These are phyloP conservation scores for Xyrichtys novacula DNA, from an alignment of 2,797 vertebrate species.

Conservation along the genomic window DNA sequence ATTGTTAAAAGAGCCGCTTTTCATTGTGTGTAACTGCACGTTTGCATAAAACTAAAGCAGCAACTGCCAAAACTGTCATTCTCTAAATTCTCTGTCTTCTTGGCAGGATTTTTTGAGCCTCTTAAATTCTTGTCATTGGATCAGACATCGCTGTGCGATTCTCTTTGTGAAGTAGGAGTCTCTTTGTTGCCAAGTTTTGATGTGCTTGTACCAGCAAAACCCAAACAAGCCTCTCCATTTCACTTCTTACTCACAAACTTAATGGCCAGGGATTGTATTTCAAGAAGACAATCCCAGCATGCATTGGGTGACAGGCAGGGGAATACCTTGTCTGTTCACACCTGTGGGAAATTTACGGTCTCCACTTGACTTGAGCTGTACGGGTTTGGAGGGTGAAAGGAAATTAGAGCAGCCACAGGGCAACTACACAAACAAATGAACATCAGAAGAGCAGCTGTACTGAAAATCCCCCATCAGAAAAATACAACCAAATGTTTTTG, in stretches of 20 bases:
- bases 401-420: constrained; percentile 33
- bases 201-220: neutral
- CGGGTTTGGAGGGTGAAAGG: constrained; percentile 37
- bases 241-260: neutral
- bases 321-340: constrained; percentile 52
- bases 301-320: constrained; percentile 43
- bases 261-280: constrained; percentile 42
- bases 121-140: constrained; percentile 16
- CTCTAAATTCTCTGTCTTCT: constrained; percentile 27
- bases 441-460: constrained; percentile 4
- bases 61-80: constrained; percentile 34
- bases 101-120: constrained; percentile 20
- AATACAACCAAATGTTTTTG: constrained; percentile 17
- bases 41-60: constrained; percentile 39
- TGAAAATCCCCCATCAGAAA: neutral
- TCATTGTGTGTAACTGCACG: constrained; percentile 4
- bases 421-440: constrained; percentile 26
- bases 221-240: neutral
- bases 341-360: constrained; percentile 55
- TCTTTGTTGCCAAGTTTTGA: constrained; percentile 11
- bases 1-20: too few species aligned
- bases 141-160: neutral
- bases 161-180: neutral
- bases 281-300: constrained; percentile 35
- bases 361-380: constrained; percentile 35